Evolutionary conservation across 2,113 vertebrate genomes (phyloP).

Genomic region (Varanus salvator): DNA sequence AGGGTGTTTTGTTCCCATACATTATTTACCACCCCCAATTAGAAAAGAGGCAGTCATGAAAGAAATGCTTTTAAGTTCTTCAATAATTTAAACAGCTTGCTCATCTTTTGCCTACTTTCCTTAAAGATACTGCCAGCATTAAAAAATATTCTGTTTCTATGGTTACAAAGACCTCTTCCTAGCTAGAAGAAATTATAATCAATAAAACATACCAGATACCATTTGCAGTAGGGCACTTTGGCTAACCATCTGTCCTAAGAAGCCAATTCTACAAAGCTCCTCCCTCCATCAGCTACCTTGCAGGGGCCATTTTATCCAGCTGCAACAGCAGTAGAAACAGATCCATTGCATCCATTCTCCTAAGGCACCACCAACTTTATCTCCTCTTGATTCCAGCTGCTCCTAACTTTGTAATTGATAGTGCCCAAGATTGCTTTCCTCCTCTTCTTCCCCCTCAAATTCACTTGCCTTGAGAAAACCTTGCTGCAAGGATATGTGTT

Average conservation of each 20-base stretch:
- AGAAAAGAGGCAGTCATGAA: constrained; percentile 40
- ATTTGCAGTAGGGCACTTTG: constrained; percentile 47
- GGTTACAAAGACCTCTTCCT: constrained; percentile 58
- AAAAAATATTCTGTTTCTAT: constrained; percentile 58
- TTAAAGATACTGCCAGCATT: constrained; percentile 36
- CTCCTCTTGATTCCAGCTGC: background rate
- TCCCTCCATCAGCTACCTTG: background rate
- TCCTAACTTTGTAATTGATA: background rate
- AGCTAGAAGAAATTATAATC: constrained; percentile 58
- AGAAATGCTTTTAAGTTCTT: constrained; percentile 47
- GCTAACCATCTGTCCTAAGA: constrained; percentile 3
- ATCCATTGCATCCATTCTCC: background rate
- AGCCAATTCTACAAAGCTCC: background rate
- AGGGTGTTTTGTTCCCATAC: constrained; percentile 39
- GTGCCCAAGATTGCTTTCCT: background rate
- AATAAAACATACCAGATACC: constrained; percentile 68
- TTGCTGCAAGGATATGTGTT: background rate
- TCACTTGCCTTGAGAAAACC: background rate
- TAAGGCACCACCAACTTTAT: background rate
- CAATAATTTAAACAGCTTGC: constrained; percentile 47
- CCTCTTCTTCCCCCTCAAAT: background rate
- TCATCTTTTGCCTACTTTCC: constrained; percentile 20
- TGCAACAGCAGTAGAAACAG: background rate
- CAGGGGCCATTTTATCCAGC: background rate
- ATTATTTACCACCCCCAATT: constrained; percentile 52